Evolutionary conservation across 2,797 vertebrate species (phyloP).

Genomic region (Oreochromis mossambicus): DNA sequence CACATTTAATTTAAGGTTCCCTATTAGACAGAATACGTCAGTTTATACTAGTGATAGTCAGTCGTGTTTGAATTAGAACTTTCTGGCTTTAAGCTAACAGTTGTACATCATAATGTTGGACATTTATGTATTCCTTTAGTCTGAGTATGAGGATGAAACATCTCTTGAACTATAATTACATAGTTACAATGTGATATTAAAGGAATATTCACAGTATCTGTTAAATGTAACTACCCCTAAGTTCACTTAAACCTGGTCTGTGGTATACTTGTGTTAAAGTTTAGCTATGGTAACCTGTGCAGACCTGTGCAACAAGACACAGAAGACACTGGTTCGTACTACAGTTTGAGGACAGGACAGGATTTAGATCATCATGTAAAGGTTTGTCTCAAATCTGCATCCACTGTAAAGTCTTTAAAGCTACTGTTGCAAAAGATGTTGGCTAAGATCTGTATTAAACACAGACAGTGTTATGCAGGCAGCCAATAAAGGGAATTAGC

Average conservation of each 20-base stretch:
- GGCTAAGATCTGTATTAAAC: not conserved
- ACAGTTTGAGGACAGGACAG: not conserved
- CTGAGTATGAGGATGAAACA: not conserved
- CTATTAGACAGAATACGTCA: not conserved
- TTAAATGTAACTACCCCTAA: not conserved
- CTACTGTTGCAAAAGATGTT: not conserved
- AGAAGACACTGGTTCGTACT: not conserved
- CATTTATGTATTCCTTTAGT: not conserved
- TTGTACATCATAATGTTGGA: not conserved
- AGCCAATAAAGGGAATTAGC: not conserved
- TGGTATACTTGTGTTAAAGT: not conserved
- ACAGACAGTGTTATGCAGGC: not conserved
- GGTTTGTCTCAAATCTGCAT: not conserved
- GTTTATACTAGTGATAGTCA: rapidly evolving
- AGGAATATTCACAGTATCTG: not conserved
- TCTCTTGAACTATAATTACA: not conserved
- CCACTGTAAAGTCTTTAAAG: not conserved
- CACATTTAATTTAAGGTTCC: not conserved
- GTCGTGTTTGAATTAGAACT: not conserved
- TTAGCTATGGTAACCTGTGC: not conserved
- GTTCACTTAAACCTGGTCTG: not conserved
- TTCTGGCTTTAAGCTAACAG: not conserved
- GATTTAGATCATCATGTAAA: not conserved
- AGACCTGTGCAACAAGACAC: not conserved
- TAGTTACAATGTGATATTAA: not conserved